Base-by-base conservation (phyloP, 2,888 invertebrate genomes). In the Xanthorhoe designata region DNA sequence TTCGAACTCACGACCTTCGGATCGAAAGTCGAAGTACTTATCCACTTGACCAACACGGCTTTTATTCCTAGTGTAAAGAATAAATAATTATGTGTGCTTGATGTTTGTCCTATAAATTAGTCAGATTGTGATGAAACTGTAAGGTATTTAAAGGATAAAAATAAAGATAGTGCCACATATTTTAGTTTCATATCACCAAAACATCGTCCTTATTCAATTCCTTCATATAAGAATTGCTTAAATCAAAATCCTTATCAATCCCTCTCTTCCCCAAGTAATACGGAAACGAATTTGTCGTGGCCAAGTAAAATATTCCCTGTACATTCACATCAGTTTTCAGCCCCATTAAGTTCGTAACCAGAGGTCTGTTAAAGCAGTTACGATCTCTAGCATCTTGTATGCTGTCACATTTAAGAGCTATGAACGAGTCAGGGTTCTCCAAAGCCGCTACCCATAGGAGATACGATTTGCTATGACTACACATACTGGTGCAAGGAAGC, bases 201-300 rank as follows among this genome's bases (percentile, higher is more conserved):
- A 68, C 32, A 53, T 68, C 66, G 1, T 50, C 60, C 47, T 62
- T 55, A 61, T 70, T 72, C 10, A 62, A 35, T 38, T 61, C 5
- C 7, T 3, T 17, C n/a, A 72, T 19, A 49, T 10, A 53, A 1
- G 38, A 42, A 6, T 15, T 45, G 0, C 13, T 15, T 9, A 73
- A 70, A 68, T 82, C 78, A 35, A 77, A 59, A n/a, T 81, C 74
- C 35, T 69, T 76, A 53, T 73, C 72, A 5, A 84, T 17, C 1
- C 86, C 86, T 24, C 76, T 75, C 50, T 75, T 61, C 0, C 81
- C 84, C 53, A 86, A 66, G 70, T 70, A 80, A 63, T 77, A 87
- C 0, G 86, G 86, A 55, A 75, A 81, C 1, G 18, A 56, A 32
- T 77, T 67, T 3, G 45, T 61, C 0, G 83, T 82, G 0, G 78